Evolutionary conservation across 1,140 invertebrate species (phyloP).

Genomic region (Popillia japonica): DNA sequence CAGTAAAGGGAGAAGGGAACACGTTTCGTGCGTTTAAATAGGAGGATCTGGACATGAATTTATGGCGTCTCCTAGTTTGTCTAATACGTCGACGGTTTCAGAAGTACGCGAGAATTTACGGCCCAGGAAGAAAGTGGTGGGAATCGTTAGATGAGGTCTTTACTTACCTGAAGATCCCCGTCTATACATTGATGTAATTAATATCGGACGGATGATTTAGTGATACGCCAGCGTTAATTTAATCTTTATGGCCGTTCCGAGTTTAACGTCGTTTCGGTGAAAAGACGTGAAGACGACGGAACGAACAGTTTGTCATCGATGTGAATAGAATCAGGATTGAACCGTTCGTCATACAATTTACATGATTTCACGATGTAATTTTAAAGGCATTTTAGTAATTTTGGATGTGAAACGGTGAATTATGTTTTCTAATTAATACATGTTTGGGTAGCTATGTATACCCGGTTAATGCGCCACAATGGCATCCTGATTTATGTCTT

Average conservation of each 20-base stretch:
- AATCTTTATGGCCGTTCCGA: not conserved
- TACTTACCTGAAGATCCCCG: not conserved
- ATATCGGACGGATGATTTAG: conserved; percentile 1
- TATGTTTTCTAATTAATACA: no score
- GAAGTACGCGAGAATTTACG: not conserved
- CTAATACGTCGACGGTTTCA: not conserved
- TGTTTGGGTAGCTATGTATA: no score
- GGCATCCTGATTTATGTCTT: no score
- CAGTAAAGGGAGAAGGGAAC: not conserved
- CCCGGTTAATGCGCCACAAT: no score
- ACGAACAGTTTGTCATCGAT: not conserved
- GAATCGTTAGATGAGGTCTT: not conserved
- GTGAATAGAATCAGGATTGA: not conserved
- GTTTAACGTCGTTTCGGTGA: not conserved
- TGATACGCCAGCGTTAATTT: not conserved
- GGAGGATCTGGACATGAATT: not conserved
- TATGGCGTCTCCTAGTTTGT: not conserved
- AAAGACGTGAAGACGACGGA: not conserved
- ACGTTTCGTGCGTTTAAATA: not conserved
- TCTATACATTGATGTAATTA: not conserved
- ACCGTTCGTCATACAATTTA: no score
- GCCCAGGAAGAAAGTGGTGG: not conserved
- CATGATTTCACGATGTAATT: no score
- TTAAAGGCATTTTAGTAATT: no score
- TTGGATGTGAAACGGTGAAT: no score